Evolutionary conservation across 92 coral and sea anemone species (phyloP).

Genomic region (Paramuricea clavata): DNA sequence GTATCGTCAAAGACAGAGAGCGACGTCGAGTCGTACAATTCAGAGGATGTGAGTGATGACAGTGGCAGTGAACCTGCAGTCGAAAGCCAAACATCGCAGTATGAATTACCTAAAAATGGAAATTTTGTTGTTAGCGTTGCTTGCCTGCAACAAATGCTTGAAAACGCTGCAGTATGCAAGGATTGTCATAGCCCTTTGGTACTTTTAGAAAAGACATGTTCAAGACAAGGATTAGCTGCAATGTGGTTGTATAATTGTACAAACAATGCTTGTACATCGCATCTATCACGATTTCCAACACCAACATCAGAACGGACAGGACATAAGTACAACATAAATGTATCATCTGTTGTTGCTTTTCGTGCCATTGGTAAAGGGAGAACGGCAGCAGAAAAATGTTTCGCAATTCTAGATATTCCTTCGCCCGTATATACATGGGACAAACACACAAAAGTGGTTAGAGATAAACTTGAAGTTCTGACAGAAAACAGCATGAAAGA

Average conservation of each 20-base stretch:
- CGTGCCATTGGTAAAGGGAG: constrained; percentile 45
- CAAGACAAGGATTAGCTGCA: constrained; percentile 60
- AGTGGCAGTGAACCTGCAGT: neutral
- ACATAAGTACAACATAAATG: neutral
- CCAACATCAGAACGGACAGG: constrained; percentile 25
- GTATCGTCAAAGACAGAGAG: neutral
- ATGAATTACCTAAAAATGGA: constrained; percentile 21
- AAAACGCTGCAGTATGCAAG: constrained; percentile 34
- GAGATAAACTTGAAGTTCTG: constrained; percentile 6
- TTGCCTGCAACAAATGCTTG: constrained; percentile 31
- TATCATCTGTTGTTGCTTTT: constrained; percentile 42
- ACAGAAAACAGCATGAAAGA: neutral
- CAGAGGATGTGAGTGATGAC: constrained; percentile 11
- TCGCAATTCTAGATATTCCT: constrained; percentile 39
- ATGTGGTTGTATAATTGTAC: constrained; percentile 59
- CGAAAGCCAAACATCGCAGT: neutral
- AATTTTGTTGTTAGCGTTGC: constrained; percentile 14
- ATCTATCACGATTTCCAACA: constrained; percentile 16
- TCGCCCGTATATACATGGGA: constrained; percentile 36
- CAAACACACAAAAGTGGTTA: constrained; percentile 29
- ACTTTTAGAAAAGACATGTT: constrained; percentile 5
- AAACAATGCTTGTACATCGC: constrained; percentile 44
- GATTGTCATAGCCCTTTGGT: constrained; percentile 28
- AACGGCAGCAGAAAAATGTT: constrained; percentile 45
- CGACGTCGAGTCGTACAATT: neutral